Base-by-base conservation (phyloP, 2,113 vertebrate genomes). In the Pterocles gutturalis region DNA sequence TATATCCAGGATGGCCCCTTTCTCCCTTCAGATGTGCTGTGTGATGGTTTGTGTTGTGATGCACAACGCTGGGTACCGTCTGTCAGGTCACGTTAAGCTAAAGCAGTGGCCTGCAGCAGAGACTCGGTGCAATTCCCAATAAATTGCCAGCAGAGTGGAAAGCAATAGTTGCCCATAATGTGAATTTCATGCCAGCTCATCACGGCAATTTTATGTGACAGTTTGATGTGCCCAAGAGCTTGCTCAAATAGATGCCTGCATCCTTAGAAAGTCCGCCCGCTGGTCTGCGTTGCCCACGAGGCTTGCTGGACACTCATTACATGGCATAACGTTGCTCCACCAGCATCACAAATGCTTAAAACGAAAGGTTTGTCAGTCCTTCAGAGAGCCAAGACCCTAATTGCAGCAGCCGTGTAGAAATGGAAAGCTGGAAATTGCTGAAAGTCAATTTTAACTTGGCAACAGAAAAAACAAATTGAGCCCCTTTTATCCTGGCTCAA, bases 81-180 rank as follows among this genome's bases (percentile, higher is more conserved):
- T 96, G 95, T 96, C 97, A 96, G 79, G 89, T 96, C 96, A 61
- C 0, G 88, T 97, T 96, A 96, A 93, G 79, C 31, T 90, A 69
- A 64, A 84, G 61, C 41, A 82, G 73, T 73, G 82, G 76, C 95
- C 95, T 73, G 84, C 72, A 95, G 96, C 89, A 83, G 71, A 70
- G 55, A 84, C 72, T 82, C 76, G 9, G 61, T 72, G 87, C 10
- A 0, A 90, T 83, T 96, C 94, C 92, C 76, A 83, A 62, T 48
- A 89, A 95, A 90, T 93, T 90, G 65, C 83, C 94, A 97, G 67
- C 75, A 90, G 90, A 97, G 69, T 91, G 76, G 96, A 97, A 97
- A 93, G 93, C 62, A 96, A 93, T 77, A 96, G 93, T 48, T 94
- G 79, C 87, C 94, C 92, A 85, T 89, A 83, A 93, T 94, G 95